Percentiles rank a stretch among this genome's conserved stretches.
Evolutionary conservation across 2,888 invertebrate genomes (phyloP).

Genomic region (Linhomoeus sp.): DNA sequence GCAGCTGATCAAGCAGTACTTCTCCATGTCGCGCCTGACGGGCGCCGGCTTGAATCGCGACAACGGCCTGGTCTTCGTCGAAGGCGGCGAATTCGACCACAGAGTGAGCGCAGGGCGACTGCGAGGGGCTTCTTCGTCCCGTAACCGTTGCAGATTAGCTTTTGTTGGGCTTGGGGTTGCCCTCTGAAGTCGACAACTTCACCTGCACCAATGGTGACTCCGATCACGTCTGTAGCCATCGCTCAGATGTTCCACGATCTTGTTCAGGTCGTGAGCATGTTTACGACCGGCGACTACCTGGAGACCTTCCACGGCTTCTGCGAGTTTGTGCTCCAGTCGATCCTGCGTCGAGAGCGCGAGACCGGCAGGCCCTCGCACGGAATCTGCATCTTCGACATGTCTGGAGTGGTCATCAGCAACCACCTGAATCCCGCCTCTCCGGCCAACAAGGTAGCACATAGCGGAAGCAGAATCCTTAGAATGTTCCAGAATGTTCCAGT

Average conservation of each 20-base stretch:
- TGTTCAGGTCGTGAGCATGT: conserved; percentile 10
- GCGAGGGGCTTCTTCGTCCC: too few species aligned
- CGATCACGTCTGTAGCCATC: too few species aligned
- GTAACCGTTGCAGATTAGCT: too few species aligned
- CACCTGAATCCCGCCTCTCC: conserved; percentile 11
- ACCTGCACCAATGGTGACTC: too few species aligned
- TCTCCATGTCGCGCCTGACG: conserved; percentile 4
- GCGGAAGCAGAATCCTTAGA: too few species aligned
- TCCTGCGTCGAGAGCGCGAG: conserved; percentile 9
- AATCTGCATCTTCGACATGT: conserved; percentile 15
- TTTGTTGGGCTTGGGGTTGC: too few species aligned
- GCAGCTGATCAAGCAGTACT: background rate
- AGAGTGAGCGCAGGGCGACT: too few species aligned
- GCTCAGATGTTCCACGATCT: too few species aligned
- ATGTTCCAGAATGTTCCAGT: too few species aligned
- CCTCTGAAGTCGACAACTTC: too few species aligned
- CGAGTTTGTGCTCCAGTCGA: conserved; percentile 11
- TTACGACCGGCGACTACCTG: conserved; percentile 10
- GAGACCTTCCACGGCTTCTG: conserved; percentile 12
- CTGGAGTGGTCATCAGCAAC: conserved; percentile 8
- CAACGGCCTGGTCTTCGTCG: background rate
- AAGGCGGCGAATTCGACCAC: conserved; percentile 1
- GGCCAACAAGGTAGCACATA: conserved; percentile 8
- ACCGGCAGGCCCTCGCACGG: conserved; percentile 11
- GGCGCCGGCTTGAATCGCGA: background rate